Evolutionary conservation across 2,888 invertebrate species (phyloP).

Genomic region (Anorthoa munda): DNA sequence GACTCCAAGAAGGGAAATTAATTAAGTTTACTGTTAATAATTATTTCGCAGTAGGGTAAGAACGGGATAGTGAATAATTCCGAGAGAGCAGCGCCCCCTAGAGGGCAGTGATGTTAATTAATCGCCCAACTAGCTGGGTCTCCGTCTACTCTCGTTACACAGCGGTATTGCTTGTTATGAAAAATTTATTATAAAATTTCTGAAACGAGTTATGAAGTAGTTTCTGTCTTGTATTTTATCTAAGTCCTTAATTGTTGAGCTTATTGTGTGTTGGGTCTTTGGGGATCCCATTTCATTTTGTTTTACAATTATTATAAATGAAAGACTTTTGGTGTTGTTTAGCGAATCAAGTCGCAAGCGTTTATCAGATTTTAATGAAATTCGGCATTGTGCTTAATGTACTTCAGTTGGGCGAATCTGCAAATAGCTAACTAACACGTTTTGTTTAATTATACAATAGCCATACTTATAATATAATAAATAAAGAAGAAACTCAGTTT

Average conservation of each 20-base stretch:
- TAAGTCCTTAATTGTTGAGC: constrained; percentile 21
- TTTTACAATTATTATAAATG: not conserved
- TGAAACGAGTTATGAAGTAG: constrained; percentile 55
- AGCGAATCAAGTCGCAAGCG: not conserved
- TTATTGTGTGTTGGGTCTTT: constrained; percentile 13
- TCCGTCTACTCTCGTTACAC: constrained; percentile 71
- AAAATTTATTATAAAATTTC: constrained; percentile 70
- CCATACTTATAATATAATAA: too few relatives aligned
- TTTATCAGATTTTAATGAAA: not conserved
- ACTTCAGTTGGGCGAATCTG: not conserved
- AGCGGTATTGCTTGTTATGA: constrained; percentile 70
- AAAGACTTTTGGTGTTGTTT: not conserved
- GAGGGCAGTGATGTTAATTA: constrained; percentile 82
- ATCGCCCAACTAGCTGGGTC: constrained; percentile 78
- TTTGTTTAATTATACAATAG: too few relatives aligned
- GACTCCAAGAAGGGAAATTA: constrained; percentile 76
- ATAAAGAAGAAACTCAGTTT: too few relatives aligned
- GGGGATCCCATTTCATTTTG: not conserved
- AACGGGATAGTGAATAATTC: constrained; percentile 79
- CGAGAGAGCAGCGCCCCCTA: constrained; percentile 71
- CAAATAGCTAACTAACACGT: not conserved
- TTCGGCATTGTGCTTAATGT: too few relatives aligned
- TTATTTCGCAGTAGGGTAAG: constrained; percentile 79
- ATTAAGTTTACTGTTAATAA: constrained; percentile 81
- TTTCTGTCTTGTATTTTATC: constrained; percentile 44